Evolutionary conservation across 1,140 invertebrate genomes (phyloP), one percentile per base, ranked within the genome.

Genomic region (Galendromus occidentalis): DNA sequence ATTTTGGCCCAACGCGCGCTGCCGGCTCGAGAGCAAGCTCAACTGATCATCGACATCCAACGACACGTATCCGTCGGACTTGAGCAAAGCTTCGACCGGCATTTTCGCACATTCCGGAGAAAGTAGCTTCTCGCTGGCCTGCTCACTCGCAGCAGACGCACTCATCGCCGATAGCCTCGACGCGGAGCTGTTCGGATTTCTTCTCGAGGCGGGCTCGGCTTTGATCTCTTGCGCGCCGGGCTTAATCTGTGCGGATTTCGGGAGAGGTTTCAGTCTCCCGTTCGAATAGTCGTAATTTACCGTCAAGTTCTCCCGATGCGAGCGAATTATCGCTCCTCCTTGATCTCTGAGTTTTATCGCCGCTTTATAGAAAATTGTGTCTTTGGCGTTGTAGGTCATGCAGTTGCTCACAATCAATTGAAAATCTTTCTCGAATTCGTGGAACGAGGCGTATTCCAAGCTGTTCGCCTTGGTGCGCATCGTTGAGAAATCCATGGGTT

Each of bases 401-500:
- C 93, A 98, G 74, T 97, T 98, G 65, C 84, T 83, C 30, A 96
- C 88, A 84, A 97, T 96, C 0, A 96, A 78, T 71, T 86, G 83
- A 73, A 97, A 96, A 77, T 98, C 94, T 0, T 76, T 76, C 73
- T 92, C 86, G 72, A 97, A 85, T 18, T 84, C 81, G 65, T 85
- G 82, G 42, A 97, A 78, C 25, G 81, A 84, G 5, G 78, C 76
- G 75, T 96, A 97, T 64, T 83, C 76, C 67, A 86, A 84, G 39
- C 80, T 76, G 63, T 87, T 83, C 14, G 92, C 77, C 77, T 91
- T 92, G 51, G 78, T 78, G 69, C 80, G 75, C 87, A 98, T 97
- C 0, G 91, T 96, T 47, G 87, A 86, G 42, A 97, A 80, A 76
- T 97, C 93, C 91, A 98, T 98, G 0, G 94, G 93, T 69, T 88